Base-by-base conservation (phyloP, 2,113 vertebrate species). In the Stegostoma tigrinum region DNA sequence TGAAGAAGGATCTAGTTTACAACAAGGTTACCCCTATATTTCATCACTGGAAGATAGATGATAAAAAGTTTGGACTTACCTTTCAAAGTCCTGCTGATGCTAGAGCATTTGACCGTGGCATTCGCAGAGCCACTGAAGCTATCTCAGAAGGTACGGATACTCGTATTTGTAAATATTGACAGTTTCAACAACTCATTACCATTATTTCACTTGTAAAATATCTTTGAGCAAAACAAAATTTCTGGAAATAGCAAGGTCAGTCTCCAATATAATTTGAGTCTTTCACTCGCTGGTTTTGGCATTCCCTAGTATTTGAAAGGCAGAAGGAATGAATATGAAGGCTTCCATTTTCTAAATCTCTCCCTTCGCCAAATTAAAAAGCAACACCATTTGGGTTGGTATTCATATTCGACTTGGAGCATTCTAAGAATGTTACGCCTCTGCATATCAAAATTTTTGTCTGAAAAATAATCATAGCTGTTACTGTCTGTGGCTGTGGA, bases 11-110 rank as follows among this genome's bases (percentile, higher is more conserved):
- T 96, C 97, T 99, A 48, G 97, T 99, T 97, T 99, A 99, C 97
- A 99, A 99, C 98, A 99, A 99, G 97, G 99, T 99, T 97, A 99
- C 97, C 96, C 99, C 99, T 97, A 99, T 99, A 96, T 99, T 99
- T 98, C 99, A 99, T 97, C 99, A 99, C 98, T 99, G 99, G 99
- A 99, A 98, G 97, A 99, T 99, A 97, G 98, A 99, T 96, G 98
- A 99, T 97, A 99, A 99, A 97, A 99, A 99, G 97, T 99, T 99
- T 96, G 99, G 99, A 96, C 98, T 99, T 97, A 99, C 99, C n/a
- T 99, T 99, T 98, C 99, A 99, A 97, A 99, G 99, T 97, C 99
- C 99, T 64, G 99, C 99, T 78, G 99, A 99, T 96, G 99, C 99
- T 96, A 97, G 99, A 96, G 99, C 99, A n/a, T 99, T 99, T 96